Evolutionary conservation across 2,113 vertebrate genomes (phyloP), one percentile per base, ranked within the genome.

Genomic region (Caranx ignobilis): DNA sequence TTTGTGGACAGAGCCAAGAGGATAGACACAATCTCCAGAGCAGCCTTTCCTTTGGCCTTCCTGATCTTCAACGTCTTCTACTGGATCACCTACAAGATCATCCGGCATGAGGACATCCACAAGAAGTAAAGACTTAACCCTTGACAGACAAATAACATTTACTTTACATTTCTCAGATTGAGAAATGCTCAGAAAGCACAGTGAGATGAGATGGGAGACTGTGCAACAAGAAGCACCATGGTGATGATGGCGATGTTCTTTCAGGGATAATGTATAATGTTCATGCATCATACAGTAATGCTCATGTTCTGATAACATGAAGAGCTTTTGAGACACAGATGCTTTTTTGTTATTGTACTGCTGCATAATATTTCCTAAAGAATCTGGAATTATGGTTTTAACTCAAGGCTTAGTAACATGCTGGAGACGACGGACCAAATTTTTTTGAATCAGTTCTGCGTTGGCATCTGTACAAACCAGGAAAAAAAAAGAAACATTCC

Each of bases 41-140:
- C 97, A 48, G 98, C 97, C 2, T 99, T 99, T 89, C 98, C 98
- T 3, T 78, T 99, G 86, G 98, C 97, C 60, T 99, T 99, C 94
- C 97, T 99, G 86, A 99, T 98, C 91, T 99, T 99, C 94, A 99
- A 99, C 87, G 95, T 99, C 94, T 99, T 99, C 94, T 99, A 99
- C 94, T 99, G 98, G 98, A 97, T 99, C 89, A 99, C 98, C 31
- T 99, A 99, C 89, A 99, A 99, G 95, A 99, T 99, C 93, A 98
- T 99, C 94, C 91, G 98, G 81, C 96, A 99, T 63, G 97, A 99
- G 93, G 96, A 97, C 94, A 94, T 97, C 77, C 94, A 96, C 91
- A 95, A 96, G 91, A 96, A 97, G 89, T 98, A 96, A 92, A 81
- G 62, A 79, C 64, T 78, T 83, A n/a, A 47, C 48, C 3, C 15